Percentiles rank a stretch among this genome's conserved stretches.
phyloP scores from a whole-genome alignment of 2,888 invertebrate genomes.

The Drosophila atripex region DNA sequence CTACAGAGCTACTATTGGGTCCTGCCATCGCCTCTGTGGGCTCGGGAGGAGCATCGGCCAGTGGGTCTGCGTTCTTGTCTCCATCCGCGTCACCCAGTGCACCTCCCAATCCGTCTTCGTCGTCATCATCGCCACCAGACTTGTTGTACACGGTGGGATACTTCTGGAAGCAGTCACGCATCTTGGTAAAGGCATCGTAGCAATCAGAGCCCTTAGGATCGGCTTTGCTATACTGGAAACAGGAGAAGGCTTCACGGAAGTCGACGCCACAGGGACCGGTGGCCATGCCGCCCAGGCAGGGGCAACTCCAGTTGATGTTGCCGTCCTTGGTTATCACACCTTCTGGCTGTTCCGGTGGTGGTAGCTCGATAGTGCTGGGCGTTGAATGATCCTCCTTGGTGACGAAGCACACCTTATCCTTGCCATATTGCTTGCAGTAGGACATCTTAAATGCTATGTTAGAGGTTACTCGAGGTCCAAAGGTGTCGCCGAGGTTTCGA shows the following conservation, averaged over 20 bases:
- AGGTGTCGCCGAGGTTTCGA: slow-evolving; percentile 83
- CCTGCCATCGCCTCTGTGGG: slow-evolving; percentile 16
- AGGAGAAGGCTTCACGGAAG: slow-evolving; percentile 96
- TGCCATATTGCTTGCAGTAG: slow-evolving; percentile 86
- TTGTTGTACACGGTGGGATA: slow-evolving; percentile 94
- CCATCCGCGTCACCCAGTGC: slow-evolving; percentile 60
- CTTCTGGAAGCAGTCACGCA: slow-evolving; percentile 95
- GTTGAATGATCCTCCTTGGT: slow-evolving; percentile 90
- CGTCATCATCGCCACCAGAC: slow-evolving; percentile 87
- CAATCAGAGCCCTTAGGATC: slow-evolving; percentile 98
- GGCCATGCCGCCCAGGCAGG: slow-evolving; percentile 98
- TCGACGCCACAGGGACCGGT: slow-evolving; percentile 97
- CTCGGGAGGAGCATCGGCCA: slow-evolving; percentile 36
- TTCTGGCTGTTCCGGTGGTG: slow-evolving; percentile 89
- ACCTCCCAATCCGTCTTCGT: slow-evolving; percentile 82
- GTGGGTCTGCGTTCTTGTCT: slow-evolving; percentile 54
- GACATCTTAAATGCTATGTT: slow-evolving; percentile 57
- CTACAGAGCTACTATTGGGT: slow-evolving; percentile 22
- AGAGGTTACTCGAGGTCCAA: slow-evolving; percentile 53
- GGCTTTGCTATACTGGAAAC: slow-evolving; percentile 95
- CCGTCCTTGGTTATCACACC: slow-evolving; percentile 94
- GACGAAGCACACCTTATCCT: slow-evolving; percentile 93
- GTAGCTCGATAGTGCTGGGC: slow-evolving; percentile 89
- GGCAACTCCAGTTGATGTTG: slow-evolving; percentile 98
- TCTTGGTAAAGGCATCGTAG: slow-evolving; percentile 93